A percentile compares a stretch with the other conserved stretches of the same genome.
These are phyloP conservation scores for Mesorhabditis sp. DNA, from an alignment of 2,888 invertebrate genomes.

Conservation along the genomic window DNA sequence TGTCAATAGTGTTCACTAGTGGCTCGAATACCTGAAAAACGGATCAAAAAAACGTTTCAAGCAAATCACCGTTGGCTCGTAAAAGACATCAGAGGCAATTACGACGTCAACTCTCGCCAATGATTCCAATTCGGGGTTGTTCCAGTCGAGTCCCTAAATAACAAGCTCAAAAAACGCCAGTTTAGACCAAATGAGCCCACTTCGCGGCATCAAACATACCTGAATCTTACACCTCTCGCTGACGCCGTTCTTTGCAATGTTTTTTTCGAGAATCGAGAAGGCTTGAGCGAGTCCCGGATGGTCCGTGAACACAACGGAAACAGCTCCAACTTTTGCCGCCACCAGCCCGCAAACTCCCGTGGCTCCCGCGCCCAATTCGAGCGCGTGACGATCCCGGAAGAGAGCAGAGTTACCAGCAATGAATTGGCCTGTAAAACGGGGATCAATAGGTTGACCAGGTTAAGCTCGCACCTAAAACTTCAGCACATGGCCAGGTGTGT, in stretches of 20 bases:
- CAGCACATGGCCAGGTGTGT: conserved; percentile 44
- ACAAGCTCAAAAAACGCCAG: neutral
- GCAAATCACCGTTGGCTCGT: conserved; percentile 29
- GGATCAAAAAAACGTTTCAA: neutral
- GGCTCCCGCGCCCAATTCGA: conserved; percentile 49
- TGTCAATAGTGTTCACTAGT: conserved; percentile 31
- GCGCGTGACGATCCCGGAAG: conserved; percentile 21
- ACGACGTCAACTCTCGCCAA: conserved; percentile 29
- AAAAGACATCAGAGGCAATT: conserved; percentile 53
- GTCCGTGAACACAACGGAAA: conserved; percentile 39
- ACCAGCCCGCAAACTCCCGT: conserved; percentile 39
- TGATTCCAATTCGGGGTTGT: conserved; percentile 11
- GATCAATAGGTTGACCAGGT: neutral
- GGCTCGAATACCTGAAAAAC: conserved; percentile 31
- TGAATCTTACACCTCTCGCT: conserved; percentile 10
- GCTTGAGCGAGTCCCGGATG: conserved; percentile 26
- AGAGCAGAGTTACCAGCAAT: conserved; percentile 21
- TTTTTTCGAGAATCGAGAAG: conserved; percentile 23
- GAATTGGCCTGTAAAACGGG: conserved; percentile 34
- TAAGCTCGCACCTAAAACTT: conserved; percentile 28
- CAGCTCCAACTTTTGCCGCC: conserved; percentile 38
- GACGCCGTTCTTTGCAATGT: conserved; percentile 22
- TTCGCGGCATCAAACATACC: conserved; percentile 9
- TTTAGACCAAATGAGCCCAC: neutral
- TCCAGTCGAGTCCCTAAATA: conserved; percentile 33